phyloP scores from a whole-genome alignment of 2,888 invertebrate species.

The Rotaria magnacalcarata region DNA sequence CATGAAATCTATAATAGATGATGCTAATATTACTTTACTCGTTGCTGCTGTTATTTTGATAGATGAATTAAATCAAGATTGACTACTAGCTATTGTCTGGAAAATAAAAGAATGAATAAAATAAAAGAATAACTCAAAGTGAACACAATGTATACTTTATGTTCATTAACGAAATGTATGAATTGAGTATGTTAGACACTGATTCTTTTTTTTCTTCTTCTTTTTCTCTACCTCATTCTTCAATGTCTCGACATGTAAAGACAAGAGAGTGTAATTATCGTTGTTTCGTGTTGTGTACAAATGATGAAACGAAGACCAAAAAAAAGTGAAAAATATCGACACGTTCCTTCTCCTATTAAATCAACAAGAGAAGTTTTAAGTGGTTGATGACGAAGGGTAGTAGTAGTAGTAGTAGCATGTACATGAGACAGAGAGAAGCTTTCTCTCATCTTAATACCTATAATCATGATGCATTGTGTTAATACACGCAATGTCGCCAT shows the following conservation, averaged over 20 bases:
- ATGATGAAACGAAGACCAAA: not conserved
- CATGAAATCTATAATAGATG: not conserved
- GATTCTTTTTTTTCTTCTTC: not conserved
- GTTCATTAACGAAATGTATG: not conserved
- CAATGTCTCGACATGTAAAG: not conserved
- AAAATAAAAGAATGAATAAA: not conserved
- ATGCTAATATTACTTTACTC: not conserved
- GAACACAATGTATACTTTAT: not conserved
- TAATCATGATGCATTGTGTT: constrained; percentile 8
- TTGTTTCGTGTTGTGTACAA: not conserved
- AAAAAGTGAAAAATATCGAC: constrained; percentile 12
- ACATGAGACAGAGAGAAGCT: not conserved
- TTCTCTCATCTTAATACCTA: not conserved
- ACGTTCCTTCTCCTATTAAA: not conserved
- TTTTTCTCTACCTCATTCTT: no score
- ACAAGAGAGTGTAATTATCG: not conserved
- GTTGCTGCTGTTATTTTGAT: not conserved
- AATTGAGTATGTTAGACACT: not conserved
- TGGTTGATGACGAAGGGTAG: not conserved
- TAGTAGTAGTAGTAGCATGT: not conserved
- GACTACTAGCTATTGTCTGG: not conserved
- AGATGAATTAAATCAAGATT: not conserved
- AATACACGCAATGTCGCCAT: constrained; percentile 21
- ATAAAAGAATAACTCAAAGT: not conserved
- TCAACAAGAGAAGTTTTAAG: not conserved